phyloP scores from a whole-genome alignment of 2,888 invertebrate genomes.

The Anorthoa munda region DNA sequence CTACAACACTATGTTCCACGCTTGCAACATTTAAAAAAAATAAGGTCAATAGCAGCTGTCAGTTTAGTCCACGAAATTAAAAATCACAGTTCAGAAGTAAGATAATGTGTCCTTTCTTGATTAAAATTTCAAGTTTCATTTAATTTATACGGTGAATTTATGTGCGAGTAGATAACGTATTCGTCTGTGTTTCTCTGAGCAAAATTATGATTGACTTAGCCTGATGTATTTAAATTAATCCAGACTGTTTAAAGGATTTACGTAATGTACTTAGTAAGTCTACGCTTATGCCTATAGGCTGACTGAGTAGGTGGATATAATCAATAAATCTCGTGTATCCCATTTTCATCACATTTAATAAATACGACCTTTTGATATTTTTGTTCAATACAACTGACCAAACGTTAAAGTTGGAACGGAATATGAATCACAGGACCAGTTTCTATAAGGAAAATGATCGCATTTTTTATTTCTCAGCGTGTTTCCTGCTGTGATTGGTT shows the following conservation, averaged over 20 bases:
- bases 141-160: slow-evolving; percentile 35
- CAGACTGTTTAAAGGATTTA: slow-evolving; percentile 40
- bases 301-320: not conserved
- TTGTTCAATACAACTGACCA: too few relatives aligned
- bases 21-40: too few relatives aligned
- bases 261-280: slow-evolving; percentile 25
- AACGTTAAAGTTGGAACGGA: too few relatives aligned
- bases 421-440: too few relatives aligned
- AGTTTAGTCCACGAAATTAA: too few relatives aligned
- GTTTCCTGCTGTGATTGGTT: too few relatives aligned
- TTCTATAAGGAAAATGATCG: too few relatives aligned
- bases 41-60: too few relatives aligned
- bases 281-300: slow-evolving; percentile 4
- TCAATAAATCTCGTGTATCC: not conserved
- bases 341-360: not conserved
- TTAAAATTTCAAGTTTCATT: slow-evolving; percentile 44
- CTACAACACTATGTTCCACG: too few relatives aligned
- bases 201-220: slow-evolving; percentile 54
- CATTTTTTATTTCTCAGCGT: too few relatives aligned
- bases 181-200: slow-evolving; percentile 23
- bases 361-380: too few relatives aligned
- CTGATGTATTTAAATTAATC: slow-evolving; percentile 55
- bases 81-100: too few relatives aligned
- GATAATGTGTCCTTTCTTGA: slow-evolving; percentile 19
- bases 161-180: slow-evolving; percentile 11